Evolutionary conservation across 1,140 invertebrate genomes (phyloP), one percentile per base, ranked within the genome.

Genomic region (Aphelenchoides avenae): DNA sequence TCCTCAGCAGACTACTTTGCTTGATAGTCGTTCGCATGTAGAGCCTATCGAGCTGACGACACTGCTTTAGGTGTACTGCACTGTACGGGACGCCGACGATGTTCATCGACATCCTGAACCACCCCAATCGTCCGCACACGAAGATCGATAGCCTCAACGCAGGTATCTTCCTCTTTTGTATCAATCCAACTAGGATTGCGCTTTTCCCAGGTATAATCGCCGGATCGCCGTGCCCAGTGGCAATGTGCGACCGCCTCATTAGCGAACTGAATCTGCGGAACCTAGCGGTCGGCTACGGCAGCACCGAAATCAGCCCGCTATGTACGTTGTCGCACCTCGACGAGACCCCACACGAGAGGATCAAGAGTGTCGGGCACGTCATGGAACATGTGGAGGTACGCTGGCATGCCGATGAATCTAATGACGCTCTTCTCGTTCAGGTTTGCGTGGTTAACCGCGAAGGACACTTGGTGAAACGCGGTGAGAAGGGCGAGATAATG

Each of bases 21-120:
- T 5, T 13, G 24, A 7, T 7, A 58, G 57, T n/a, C n/a, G n/a
- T n/a, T n/a, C n/a, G n/a, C n/a, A n/a, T n/a, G n/a, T n/a, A n/a
- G n/a, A n/a, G n/a, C n/a, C n/a, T n/a, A n/a, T n/a, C n/a, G n/a
- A n/a, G n/a, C n/a, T n/a, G n/a, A n/a, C n/a, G n/a, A n/a, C n/a
- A n/a, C n/a, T n/a, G n/a, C n/a, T 70, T 50, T 41, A 87, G 86
- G 71, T 90, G 89, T 68, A 85, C 85, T 2, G 75, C 87, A 5
- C 77, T 89, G 13, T 88, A 87, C 68, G 92, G 92, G 11, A 95
- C 92, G 0, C 93, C 93, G 3, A 96, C 92, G 0, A 97, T 98
- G 91, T 66, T 66, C 76, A 86, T 94, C 49, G 89, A 95, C 76
- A 81, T 89, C 49, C 68, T 90, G 36, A 75, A 71, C 27, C 75